Conservation (phyloP, 2,888 invertebrate genomes). For the Hemistola chrysoprasaria region DNA sequence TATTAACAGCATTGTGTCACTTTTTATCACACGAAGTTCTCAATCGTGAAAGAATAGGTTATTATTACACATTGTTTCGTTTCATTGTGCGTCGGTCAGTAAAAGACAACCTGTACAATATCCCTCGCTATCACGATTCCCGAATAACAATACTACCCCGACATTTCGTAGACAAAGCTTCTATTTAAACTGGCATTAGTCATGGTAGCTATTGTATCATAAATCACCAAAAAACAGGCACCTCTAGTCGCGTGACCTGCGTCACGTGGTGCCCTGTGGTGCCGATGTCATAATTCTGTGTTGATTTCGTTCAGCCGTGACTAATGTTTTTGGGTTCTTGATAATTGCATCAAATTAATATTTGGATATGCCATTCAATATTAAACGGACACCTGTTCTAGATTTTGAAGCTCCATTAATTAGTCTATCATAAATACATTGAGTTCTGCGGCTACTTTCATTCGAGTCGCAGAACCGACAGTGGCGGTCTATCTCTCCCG, state of each 20-base stretch:
- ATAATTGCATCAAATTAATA: constrained; percentile 48
- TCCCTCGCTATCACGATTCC: constrained; percentile 4
- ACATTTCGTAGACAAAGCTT: constrained; percentile 47
- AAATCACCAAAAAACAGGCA: constrained; percentile 77
- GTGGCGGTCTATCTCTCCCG: too few species aligned
- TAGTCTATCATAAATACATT: too few species aligned
- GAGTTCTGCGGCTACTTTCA: too few species aligned
- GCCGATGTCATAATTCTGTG: constrained; percentile 77
- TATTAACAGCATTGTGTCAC: too few species aligned
- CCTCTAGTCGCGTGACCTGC: constrained; percentile 45
- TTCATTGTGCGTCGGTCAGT: too few species aligned
- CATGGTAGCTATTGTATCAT: constrained; percentile 63
- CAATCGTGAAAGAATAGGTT: too few species aligned
- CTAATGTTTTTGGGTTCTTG: constrained; percentile 57
- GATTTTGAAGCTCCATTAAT: too few species aligned
- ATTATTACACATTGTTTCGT: too few species aligned
- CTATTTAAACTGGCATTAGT: constrained; percentile 61
- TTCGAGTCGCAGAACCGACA: too few species aligned
- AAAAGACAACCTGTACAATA: background rate
- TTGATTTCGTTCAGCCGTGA: constrained; percentile 65
- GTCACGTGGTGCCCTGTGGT: constrained; percentile 54
- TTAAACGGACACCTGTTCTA: background rate
- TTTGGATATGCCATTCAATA: constrained; percentile 25
- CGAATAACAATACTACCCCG: constrained; percentile 39
- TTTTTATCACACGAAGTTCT: too few species aligned